Base-by-base conservation (phyloP, 2,113 vertebrate genomes). In the Chaetura pelagica region DNA sequence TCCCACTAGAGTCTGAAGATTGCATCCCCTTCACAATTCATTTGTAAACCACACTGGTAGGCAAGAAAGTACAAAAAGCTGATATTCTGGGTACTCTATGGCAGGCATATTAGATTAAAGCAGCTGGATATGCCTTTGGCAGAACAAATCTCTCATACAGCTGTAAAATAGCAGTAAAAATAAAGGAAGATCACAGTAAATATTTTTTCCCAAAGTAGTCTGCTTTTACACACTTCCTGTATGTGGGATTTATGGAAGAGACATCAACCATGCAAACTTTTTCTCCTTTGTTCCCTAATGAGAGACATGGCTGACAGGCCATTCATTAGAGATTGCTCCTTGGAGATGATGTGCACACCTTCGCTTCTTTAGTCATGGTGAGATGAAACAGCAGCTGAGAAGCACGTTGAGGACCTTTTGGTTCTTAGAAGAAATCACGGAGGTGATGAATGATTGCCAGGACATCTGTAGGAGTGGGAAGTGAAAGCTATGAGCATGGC, bases 341-440 rank as follows among this genome's bases (percentile, higher is more conserved):
- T 93, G 80, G 91, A 95, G 95, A 95, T 93, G 96, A 97, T 87
- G 90, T 46, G 77, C 87, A 95, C 96, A 97, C 97, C 97, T 97
- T 97, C 96, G 74, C 97, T 97, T 97, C 97, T 98, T 98, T 98
- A 98, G 97, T 97, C 97, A 97, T 97, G 97, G 97, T 97, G 93
- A 98, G 97, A 98, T 98, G 97, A 98, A 98, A 97, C 96, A 97
- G 97, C 97, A 97, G 92, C 84, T 90, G 87, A 97, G 86, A 75
- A 83, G 89, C 92, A 95, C 11, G 11, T 76, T 55, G 63, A 97
- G 66, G 97, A 94, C 91, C 76, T 97, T 96, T 91, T 84, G 96
- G 94, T 96, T 96, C 97, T 89, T 93, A 89, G 92, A 76, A 87
- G 62, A 96, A 97, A 97, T 92, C 93, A 85, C 40, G 32, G 89